These are phyloP conservation scores for Lonchura striata DNA, from an alignment of 2,113 vertebrate species.

Conservation along the genomic window DNA sequence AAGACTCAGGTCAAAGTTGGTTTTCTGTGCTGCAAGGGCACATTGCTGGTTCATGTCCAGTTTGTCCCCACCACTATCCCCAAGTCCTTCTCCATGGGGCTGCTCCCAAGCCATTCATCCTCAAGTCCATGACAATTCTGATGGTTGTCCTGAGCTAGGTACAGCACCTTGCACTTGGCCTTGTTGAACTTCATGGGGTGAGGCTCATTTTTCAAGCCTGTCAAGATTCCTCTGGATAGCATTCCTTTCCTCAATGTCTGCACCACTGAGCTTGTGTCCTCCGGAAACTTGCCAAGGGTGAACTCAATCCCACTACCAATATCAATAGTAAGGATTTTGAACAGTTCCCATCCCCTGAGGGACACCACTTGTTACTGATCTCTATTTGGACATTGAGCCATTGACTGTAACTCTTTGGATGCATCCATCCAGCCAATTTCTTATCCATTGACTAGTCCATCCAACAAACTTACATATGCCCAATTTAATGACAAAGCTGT, in stretches of 20 bases:
- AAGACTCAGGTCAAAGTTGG: not conserved
- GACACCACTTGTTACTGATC: not conserved
- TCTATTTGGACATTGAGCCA: not conserved
- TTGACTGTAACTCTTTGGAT: not conserved
- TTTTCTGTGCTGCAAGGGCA: not conserved
- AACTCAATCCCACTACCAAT: not conserved
- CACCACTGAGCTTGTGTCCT: not conserved
- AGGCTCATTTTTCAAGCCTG: not conserved
- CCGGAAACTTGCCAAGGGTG: not conserved
- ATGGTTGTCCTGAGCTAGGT: not conserved
- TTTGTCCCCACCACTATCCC: not conserved
- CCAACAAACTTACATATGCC: not conserved
- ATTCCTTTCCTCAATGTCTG: not conserved
- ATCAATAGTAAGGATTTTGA: not conserved
- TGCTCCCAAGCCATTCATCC: not conserved
- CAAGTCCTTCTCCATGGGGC: not conserved
- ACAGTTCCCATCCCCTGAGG: not conserved
- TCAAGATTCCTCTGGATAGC: not conserved
- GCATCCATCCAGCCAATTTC: not conserved
- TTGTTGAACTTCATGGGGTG: not conserved
- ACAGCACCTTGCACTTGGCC: not conserved
- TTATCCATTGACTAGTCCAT: not conserved
- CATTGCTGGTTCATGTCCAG: fast-evolving
- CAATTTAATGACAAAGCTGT: not conserved
- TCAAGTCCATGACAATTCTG: fast-evolving